phyloP scores from a whole-genome alignment of 2,113 vertebrate species.

The Pseudonaja textilis region DNA sequence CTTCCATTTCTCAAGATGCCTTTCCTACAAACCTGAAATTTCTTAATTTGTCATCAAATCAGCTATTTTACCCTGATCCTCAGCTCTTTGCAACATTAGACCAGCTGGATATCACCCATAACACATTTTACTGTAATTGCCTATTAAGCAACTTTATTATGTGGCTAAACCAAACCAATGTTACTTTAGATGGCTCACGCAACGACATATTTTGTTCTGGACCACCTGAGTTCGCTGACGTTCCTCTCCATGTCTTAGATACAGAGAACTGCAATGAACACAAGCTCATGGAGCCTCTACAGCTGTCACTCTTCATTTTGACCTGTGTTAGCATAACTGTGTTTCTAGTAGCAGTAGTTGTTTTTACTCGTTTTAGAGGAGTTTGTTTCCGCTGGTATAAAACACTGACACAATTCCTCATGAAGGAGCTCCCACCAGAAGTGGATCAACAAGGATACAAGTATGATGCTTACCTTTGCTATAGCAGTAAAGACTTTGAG shows the following conservation, averaged over 20 bases:
- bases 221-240: constrained; percentile 59
- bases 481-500: constrained; percentile 78
- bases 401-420: constrained; percentile 52
- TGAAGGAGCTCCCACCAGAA: constrained; percentile 27
- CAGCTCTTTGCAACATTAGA: constrained; percentile 67
- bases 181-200: constrained; percentile 57
- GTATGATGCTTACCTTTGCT: constrained; percentile 87
- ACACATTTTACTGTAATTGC: constrained; percentile 82
- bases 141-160: constrained; percentile 68
- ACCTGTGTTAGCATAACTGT: constrained; percentile 36
- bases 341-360: constrained; percentile 46
- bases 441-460: constrained; percentile 31
- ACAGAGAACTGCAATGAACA: constrained; percentile 64
- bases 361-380: constrained; percentile 68
- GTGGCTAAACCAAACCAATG: constrained; percentile 78
- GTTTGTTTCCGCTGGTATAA: constrained; percentile 77
- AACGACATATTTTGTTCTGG: constrained; percentile 69
- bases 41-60: constrained; percentile 78
- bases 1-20: constrained; percentile 60
- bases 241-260: constrained; percentile 53
- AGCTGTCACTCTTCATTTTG: constrained; percentile 70
- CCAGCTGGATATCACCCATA: constrained; percentile 70
- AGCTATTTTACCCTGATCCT: constrained; percentile 78
- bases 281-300: constrained; percentile 64
- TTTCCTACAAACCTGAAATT: constrained; percentile 74